phyloP scores from a whole-genome alignment of 2,888 invertebrate species.

The Xestia sexstrigata region DNA sequence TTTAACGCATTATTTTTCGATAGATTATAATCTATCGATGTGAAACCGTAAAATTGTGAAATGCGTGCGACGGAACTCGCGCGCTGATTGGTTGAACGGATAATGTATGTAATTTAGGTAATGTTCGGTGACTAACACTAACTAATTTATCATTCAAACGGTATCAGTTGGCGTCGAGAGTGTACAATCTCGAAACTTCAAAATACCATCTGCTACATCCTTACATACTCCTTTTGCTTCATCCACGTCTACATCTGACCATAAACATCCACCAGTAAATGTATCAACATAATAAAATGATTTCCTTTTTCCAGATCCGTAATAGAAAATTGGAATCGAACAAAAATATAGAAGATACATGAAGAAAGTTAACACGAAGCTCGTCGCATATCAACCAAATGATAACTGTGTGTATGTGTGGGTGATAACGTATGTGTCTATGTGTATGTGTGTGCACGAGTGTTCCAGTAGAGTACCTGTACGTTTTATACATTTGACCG shows the following conservation, averaged over 20 bases:
- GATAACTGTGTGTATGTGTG: constrained; percentile 55
- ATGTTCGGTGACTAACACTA: too few relatives aligned
- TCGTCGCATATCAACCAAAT: constrained; percentile 73
- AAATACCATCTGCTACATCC: not conserved
- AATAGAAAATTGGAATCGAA: constrained; percentile 58
- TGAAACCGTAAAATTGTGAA: too few relatives aligned
- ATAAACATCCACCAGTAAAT: not conserved
- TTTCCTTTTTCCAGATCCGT: constrained; percentile 42
- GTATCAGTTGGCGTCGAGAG: too few relatives aligned
- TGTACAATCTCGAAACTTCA: too few relatives aligned
- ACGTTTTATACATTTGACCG: constrained; percentile 59
- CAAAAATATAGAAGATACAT: constrained; percentile 63
- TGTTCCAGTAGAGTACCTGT: constrained; percentile 54
- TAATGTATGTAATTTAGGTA: too few relatives aligned
- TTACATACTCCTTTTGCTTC: not conserved
- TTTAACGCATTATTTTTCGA: too few relatives aligned
- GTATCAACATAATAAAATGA: not conserved
- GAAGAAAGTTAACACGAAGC: constrained; percentile 59
- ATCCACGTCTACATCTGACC: too few relatives aligned
- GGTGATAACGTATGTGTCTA: constrained; percentile 23
- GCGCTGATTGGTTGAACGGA: too few relatives aligned
- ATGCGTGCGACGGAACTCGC: too few relatives aligned
- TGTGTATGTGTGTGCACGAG: constrained; percentile 48
- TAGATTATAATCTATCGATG: too few relatives aligned
- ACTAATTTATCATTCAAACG: too few relatives aligned